Percentiles rank a stretch among this genome's conserved stretches.
Evolutionary conservation across 2,888 invertebrate genomes (phyloP).

Genomic region (Troilus luridus): DNA sequence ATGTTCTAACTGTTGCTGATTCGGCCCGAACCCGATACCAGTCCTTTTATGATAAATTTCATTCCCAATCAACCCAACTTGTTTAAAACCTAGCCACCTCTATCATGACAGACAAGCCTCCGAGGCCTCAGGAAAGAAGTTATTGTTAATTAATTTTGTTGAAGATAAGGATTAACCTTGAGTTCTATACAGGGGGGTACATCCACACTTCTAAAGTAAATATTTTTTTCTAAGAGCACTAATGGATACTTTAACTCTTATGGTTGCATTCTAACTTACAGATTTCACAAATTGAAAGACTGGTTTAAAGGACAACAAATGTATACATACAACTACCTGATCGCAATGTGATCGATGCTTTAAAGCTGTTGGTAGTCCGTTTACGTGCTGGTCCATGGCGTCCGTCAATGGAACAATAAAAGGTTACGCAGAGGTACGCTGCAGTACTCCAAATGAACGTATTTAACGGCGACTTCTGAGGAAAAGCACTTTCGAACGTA

Average conservation of each 20-base stretch:
- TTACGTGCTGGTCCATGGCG: not conserved
- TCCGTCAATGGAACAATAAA: conserved; percentile 18
- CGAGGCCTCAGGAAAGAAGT: too few species aligned
- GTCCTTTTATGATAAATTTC: too few species aligned
- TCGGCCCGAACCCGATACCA: too few species aligned
- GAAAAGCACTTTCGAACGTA: not conserved
- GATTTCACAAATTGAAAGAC: not conserved
- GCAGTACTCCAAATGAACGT: not conserved
- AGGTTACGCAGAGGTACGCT: not conserved
- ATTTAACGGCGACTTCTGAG: not conserved
- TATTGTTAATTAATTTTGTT: too few species aligned
- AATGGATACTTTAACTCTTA: not conserved
- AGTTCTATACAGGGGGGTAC: too few species aligned
- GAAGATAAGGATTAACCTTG: too few species aligned
- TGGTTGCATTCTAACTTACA: not conserved
- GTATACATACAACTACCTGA: not conserved
- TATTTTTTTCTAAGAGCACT: not conserved
- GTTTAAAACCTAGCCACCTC: too few species aligned
- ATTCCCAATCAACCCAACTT: too few species aligned
- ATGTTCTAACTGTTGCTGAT: too few species aligned
- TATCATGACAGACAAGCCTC: too few species aligned
- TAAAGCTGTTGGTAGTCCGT: conserved; percentile 15
- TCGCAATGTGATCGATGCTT: not conserved
- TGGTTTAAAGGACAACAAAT: not conserved
- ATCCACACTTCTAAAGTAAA: too few species aligned